A percentile compares a stretch with the other conserved stretches of the same genome.
Conservation (phyloP, 92 coral and sea anemone genomes). For the Montipora capitata region DNA sequence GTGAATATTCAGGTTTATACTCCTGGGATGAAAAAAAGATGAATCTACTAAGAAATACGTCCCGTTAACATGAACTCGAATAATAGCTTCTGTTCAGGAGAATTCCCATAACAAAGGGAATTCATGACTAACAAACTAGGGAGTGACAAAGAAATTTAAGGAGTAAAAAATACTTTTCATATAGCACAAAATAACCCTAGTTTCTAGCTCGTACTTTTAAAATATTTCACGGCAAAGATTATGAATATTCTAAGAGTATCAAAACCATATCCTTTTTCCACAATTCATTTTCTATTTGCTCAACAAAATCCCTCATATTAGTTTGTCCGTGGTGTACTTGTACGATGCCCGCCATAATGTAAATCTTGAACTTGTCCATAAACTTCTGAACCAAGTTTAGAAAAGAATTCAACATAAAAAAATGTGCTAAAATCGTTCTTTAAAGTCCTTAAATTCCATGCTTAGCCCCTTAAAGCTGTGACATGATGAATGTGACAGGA, state of each 20-base stretch:
- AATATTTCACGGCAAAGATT: not conserved
- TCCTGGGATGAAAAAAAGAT: not conserved
- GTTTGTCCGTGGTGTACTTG: not conserved
- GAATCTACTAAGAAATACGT: not conserved
- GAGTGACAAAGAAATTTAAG: conserved; percentile 25
- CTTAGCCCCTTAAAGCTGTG: not conserved
- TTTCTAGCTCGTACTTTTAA: not conserved
- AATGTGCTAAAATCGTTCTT: too few species aligned
- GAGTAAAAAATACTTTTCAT: conserved; percentile 31
- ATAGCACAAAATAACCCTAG: conserved; percentile 2
- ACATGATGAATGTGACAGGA: not conserved
- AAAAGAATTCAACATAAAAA: too few species aligned
- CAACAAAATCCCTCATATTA: not conserved
- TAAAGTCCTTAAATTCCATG: not conserved
- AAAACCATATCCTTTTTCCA: too few species aligned
- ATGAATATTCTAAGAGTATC: not conserved
- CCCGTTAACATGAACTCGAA: conserved; percentile 14
- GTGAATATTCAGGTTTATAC: not conserved
- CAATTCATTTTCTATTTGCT: not conserved
- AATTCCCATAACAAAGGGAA: conserved; percentile 53
- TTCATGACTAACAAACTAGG: conserved; percentile 41
- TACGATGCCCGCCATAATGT: not conserved
- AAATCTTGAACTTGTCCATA: conserved; percentile 12
- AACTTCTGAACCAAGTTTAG: not conserved
- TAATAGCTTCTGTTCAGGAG: conserved; percentile 34